Evolutionary conservation across 2,797 vertebrate genomes (phyloP), one percentile per base, ranked within the genome.

Genomic region (Eulemur rubriventer): DNA sequence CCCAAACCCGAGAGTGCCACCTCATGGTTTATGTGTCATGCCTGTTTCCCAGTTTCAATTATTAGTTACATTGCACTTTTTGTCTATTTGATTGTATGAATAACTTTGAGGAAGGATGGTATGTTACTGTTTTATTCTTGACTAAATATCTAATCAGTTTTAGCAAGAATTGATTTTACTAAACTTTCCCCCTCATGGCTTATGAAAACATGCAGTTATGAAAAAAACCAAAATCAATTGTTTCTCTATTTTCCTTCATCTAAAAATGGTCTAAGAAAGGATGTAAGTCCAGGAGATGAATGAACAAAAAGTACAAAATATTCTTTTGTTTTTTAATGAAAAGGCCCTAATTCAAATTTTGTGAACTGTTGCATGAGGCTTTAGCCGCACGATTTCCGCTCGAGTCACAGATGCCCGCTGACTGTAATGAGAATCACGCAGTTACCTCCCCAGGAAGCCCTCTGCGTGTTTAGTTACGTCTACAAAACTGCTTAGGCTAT

Each of bases 401-500:
- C 69, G 70, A 91, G 59, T 73, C 88, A 89, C 80, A 63, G 88
- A 90, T 81, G 16, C 67, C 88, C 0, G 2, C 65, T 89, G 69
- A 73, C 26, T 93, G 1, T 92, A 78, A 93, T 94, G 83, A 70
- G 70, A 89, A 87, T 94, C 89, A 63, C 10, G n/a, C 6, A 65
- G 91, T 61, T 69, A 80, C 24, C 55, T n/a, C 43, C 69, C 50
- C 43, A 92, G 81, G 73, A 78, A 96, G 28, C 17, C n/a, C 46
- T 96, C 85, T 81, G 73, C 43, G 86, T 80, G 85, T 96, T 80
- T 92, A 84, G 52, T 93, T 94, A 65, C 85, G 87, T 90, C 80
- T 88, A 35, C 85, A 95, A 96, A 93, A 94, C 33, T 93, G 33
- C 35, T 55, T 85, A 92, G 55, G 50, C 55, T 96, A 96, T 96